Base-by-base conservation (phyloP, 2,888 invertebrate genomes). In the Cantharis lateralis region DNA sequence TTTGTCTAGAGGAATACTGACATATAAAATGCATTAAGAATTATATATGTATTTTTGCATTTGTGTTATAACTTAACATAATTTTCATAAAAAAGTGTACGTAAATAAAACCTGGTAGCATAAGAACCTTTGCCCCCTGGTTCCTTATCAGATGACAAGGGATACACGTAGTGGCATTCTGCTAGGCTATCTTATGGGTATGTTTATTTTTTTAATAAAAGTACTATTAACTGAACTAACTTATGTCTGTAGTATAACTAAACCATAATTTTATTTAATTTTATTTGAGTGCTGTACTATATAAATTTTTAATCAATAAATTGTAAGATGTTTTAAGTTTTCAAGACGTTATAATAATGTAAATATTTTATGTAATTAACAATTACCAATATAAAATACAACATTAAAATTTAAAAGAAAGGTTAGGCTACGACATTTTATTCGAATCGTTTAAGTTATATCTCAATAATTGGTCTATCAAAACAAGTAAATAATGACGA, bases 81-180 rank as follows among this genome's bases (percentile, higher is more conserved):
- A 48, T n/a, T 48, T 48, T 48, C n/a, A 48, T 48, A 48, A 48
- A 48, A 48, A 48, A 7, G 48, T 48, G n/a, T n/a, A n/a, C 48
- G n/a, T 48, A 48, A 48, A 48, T 48, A 48, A 48, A 48, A 48
- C 48, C n/a, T 48, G 48, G 48, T 48, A 48, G 48, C 48, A 48
- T n/a, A 48, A 48, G 83, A 84, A 87, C 87, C 86, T 86, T 72
- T 85, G 86, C 87, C 83, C 80, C 81, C 80, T 80, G 80, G 83
- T 83, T 82, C 81, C 84, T 86, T 87, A 88, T 88, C 88, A 85
- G 88, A 88, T 88, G 83, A 80, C 82, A 84, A 48, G 81, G 82
- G 84, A 85, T 86, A 87, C 85, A 86, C 86, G 86, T 87, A 87
- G 87, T 87, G 86, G 87, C 87, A 87, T 87, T 87, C 87, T 84